Evolutionary conservation across 92 coral and sea anemone species (phyloP), one percentile per base, ranked within the genome.

Genomic region (Palythoa grandiflora): DNA sequence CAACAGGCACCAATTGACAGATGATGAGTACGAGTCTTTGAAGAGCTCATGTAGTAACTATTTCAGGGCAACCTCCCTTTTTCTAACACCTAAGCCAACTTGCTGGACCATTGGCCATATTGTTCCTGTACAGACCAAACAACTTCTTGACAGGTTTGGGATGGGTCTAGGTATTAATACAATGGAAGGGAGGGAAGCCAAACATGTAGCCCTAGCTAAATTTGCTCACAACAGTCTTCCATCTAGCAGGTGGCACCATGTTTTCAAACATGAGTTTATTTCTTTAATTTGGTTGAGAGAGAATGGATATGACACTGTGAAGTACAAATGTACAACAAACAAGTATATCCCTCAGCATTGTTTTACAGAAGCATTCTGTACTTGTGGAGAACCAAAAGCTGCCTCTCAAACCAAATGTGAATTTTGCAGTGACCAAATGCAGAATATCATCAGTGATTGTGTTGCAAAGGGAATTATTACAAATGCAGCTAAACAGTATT

Each of bases 1-100:
- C 84, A 85, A 87, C 79, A 89, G 90, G 83, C 78, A 83, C 68
- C 38, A 86, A 38, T 11, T 83, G 59, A 83, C 89, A 52, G 19
- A 52, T 51, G 81, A 50, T n/a, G 80, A 77, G 8, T 9, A 0
- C 1, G n/a, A 8, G 66, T 51, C 39, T 20, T 51, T 77, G 38
- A 12, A 51, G 15, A 51, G n/a, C 16, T 77, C 17, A 16, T 77
- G 65, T 37, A 7, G 2, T 77, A 20, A 55, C 37, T 77, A 50
- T 53, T 77, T 77, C 81, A 77, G 65, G 39, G 80, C 80, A 2
- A 2, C 66, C 63, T 52, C 40, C 39, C 66, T 52, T 77, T 51
- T 77, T 77, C 15, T 77, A 77, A 51, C 44, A 77, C 8, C 60
- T 19, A 77, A 50, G 8, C 81, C 81, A 20, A 77, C 81, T 4